Conservation (phyloP, 2,797 vertebrate genomes). For the Liparis tanakae region DNA sequence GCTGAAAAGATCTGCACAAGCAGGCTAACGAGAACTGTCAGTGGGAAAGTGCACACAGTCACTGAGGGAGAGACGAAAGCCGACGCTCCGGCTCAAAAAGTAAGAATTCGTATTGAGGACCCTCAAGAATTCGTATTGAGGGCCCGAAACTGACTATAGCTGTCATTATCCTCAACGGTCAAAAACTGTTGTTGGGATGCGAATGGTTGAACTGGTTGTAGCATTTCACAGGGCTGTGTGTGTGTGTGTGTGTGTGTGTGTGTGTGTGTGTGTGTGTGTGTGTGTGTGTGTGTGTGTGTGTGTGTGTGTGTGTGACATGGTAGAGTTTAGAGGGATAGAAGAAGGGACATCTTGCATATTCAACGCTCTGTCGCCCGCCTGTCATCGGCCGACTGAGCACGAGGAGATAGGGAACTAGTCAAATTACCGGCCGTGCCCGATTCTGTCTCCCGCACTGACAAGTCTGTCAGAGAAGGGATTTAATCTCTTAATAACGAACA, state of each 20-base stretch:
- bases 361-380: conserved; percentile 80
- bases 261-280: conserved; percentile 31
- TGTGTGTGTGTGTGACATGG: conserved; percentile 42
- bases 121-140: conserved; percentile 3
- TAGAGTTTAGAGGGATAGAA: conserved; percentile 65
- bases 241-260: conserved; percentile 34
- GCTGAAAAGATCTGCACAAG: conserved; percentile 65
- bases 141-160: conserved; percentile 49
- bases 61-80: neutral
- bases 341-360: conserved; percentile 82
- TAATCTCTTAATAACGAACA: conserved; percentile 86
- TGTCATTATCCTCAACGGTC: conserved; percentile 49
- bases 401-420: conserved; percentile 84
- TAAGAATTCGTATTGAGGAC: conserved; percentile 12
- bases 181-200: conserved; percentile 48
- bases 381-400: conserved; percentile 81
- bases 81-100: conserved; percentile 1
- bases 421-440: conserved; percentile 84
- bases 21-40: conserved; percentile 69
- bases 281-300: conserved; percentile 37
- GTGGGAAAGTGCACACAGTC: conserved; percentile 26
- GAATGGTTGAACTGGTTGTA: conserved; percentile 48
- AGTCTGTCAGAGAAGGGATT: conserved; percentile 85
- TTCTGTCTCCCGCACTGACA: conserved; percentile 84
- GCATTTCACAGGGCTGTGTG: conserved; percentile 29